Evolutionary conservation across 2,888 invertebrate genomes (phyloP).

Genomic region (Heliconius ethilla): DNA sequence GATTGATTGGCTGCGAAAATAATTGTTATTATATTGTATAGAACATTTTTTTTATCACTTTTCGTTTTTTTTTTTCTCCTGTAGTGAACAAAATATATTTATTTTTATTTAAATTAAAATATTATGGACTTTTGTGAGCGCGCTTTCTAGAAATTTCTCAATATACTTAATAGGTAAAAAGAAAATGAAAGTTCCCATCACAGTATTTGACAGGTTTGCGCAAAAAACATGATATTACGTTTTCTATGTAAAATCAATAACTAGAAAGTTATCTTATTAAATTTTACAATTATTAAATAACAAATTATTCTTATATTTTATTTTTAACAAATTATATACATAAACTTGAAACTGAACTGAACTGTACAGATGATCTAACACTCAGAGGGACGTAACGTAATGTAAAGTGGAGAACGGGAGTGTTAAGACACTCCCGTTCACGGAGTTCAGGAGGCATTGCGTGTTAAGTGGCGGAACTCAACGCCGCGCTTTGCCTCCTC

Average conservation of each 20-base stretch:
- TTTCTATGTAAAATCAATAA: neutral
- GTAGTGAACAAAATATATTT: no score
- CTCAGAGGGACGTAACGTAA: no score
- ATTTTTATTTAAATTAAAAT: neutral
- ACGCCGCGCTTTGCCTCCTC: neutral
- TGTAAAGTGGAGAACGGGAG: no score
- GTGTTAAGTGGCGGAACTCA: no score
- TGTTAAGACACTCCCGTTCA: no score
- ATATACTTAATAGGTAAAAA: neutral
- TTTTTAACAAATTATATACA: no score
- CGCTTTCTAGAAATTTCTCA: neutral
- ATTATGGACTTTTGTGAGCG: neutral
- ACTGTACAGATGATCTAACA: no score
- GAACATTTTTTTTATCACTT: neutral
- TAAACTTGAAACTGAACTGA: no score
- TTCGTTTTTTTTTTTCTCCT: no score
- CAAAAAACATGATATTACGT: neutral
- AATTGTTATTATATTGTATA: constrained; percentile 32
- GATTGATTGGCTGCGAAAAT: constrained; percentile 29
- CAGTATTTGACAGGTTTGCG: neutral
- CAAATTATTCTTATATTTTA: no score
- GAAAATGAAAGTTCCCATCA: neutral
- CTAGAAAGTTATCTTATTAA: neutral
- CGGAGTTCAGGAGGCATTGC: no score
- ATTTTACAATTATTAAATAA: no score